phyloP scores from a whole-genome alignment of 2,888 invertebrate species.

The Koerneria pararmatus region DNA sequence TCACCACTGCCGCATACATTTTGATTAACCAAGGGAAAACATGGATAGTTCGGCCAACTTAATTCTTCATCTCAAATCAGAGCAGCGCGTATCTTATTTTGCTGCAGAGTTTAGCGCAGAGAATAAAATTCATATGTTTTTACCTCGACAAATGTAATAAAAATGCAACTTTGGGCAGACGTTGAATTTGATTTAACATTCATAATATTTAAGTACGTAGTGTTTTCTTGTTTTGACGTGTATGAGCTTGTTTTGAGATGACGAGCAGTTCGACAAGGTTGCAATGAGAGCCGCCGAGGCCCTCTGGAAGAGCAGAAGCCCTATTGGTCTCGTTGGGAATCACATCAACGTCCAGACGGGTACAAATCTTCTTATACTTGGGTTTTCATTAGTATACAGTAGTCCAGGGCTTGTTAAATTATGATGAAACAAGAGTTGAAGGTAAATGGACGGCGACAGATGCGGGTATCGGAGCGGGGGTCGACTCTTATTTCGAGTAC shows the following conservation, averaged over 20 bases:
- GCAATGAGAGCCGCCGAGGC: constrained; percentile 83
- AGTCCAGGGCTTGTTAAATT: not conserved
- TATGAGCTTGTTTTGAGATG: not conserved
- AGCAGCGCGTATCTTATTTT: too few relatives aligned
- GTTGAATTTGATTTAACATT: too few relatives aligned
- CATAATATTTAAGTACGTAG: too few relatives aligned
- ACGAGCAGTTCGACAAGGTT: constrained; percentile 83
- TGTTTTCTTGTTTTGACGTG: not conserved
- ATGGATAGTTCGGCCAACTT: too few relatives aligned
- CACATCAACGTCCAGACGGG: constrained; percentile 86
- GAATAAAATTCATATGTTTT: too few relatives aligned
- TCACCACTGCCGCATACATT: too few relatives aligned
- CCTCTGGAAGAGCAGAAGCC: constrained; percentile 79
- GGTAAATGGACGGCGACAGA: constrained; percentile 87
- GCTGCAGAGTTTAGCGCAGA: constrained; percentile 90
- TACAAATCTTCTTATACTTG: constrained; percentile 59
- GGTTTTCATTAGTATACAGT: not conserved
- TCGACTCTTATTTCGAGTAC: constrained; percentile 89
- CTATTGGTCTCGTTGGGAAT: constrained; percentile 74
- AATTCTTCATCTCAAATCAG: too few relatives aligned
- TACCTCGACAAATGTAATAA: too few relatives aligned
- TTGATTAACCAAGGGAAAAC: too few relatives aligned
- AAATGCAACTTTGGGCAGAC: too few relatives aligned
- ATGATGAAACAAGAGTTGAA: constrained; percentile 10
- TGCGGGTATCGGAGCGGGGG: constrained; percentile 78